Evolutionary conservation across 2,113 vertebrate genomes (phyloP).

Genomic region (Todiramphus chloris): DNA sequence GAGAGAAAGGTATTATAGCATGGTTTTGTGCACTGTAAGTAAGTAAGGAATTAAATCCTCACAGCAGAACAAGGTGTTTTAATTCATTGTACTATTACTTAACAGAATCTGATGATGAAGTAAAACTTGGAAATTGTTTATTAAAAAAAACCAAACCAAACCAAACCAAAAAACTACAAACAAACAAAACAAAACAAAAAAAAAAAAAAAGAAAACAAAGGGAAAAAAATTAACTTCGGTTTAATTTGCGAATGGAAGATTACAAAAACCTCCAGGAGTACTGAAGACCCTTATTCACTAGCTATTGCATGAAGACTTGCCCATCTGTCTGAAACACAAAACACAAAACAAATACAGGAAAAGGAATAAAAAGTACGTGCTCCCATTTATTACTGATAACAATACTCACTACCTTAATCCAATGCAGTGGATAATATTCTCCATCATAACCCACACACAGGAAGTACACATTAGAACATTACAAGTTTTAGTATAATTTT

Average conservation of each 20-base stretch:
- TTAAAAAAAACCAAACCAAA: too few species aligned
- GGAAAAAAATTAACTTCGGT: too few species aligned
- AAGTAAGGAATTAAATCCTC: neutral
- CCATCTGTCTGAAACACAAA: neutral
- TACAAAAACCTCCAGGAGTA: neutral
- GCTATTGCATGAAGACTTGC: neutral
- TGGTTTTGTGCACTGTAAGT: neutral
- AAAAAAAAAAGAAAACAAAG: neutral
- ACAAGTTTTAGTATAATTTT: neutral
- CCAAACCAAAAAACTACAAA: too few species aligned
- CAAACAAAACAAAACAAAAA: neutral
- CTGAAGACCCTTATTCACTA: neutral
- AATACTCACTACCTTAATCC: neutral
- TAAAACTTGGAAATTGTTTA: neutral
- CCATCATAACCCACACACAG: too few species aligned
- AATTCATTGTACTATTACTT: neutral
- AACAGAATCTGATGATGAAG: neutral
- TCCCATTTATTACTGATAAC: neutral
- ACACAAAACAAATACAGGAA: neutral
- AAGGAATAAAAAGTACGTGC: neutral
- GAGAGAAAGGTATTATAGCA: neutral
- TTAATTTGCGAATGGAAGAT: neutral
- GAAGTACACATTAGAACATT: neutral
- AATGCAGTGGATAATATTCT: neutral
- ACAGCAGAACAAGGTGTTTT: neutral